These are phyloP conservation scores for Trachelus stipa DNA, from an alignment of 2,888 invertebrate genomes.

Conservation along the genomic window DNA sequence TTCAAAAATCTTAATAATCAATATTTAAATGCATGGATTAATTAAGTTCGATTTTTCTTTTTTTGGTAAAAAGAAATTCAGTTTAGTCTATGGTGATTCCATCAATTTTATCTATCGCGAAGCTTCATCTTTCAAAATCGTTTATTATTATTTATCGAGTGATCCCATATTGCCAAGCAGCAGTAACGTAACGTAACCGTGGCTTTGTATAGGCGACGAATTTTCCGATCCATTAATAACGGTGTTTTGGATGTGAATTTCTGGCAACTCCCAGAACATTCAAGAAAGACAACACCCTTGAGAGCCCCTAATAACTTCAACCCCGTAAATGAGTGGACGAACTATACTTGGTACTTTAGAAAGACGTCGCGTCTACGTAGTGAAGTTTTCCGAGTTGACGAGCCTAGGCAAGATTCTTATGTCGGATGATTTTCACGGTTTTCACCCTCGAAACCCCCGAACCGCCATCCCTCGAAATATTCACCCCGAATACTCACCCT, in stretches of 20 bases:
- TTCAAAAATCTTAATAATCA: background rate
- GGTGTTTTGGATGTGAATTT: conserved; percentile 23
- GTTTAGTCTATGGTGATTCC: too few species aligned
- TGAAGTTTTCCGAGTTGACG: conserved; percentile 26
- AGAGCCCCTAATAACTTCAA: conserved; percentile 35
- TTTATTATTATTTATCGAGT: background rate
- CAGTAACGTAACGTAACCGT: background rate
- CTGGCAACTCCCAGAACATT: background rate
- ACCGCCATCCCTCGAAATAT: background rate
- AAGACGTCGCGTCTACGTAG: conserved; percentile 13
- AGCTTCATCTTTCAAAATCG: background rate
- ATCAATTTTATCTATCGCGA: background rate
- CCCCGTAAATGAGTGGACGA: conserved; percentile 46
- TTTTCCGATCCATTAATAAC: conserved; percentile 40
- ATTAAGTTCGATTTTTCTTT: background rate
- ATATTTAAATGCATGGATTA: background rate
- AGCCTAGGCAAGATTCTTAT: conserved; percentile 29
- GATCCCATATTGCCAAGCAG: background rate
- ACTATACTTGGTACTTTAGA: conserved; percentile 39
- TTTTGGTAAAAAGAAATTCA: too few species aligned
- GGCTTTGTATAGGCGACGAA: background rate
- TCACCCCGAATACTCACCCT: background rate
- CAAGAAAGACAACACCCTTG: conserved; percentile 41
- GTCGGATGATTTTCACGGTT: conserved; percentile 18
- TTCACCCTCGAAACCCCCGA: background rate